A percentile compares a stretch with the other conserved stretches of the same genome.
Evolutionary conservation across 2,113 vertebrate genomes (phyloP).

Genomic region (Butorides virescens): DNA sequence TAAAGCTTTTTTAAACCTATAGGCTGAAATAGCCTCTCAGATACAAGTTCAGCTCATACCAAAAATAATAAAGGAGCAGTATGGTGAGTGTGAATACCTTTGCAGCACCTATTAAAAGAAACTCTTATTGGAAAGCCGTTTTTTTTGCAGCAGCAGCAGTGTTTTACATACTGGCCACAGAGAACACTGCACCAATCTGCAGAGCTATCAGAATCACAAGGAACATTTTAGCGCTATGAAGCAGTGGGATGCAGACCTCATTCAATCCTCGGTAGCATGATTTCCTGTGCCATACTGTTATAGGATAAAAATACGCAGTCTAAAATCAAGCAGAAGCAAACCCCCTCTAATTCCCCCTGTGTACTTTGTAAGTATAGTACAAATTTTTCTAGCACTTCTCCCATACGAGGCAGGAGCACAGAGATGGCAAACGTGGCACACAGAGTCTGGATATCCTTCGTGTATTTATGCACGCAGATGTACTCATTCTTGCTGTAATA

Average conservation of each 20-base stretch:
- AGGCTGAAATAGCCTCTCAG: background rate
- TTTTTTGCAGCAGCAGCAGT: background rate
- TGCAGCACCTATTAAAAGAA: background rate
- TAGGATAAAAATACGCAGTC: background rate
- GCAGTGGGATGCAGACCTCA: background rate
- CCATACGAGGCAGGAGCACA: rapidly evolving
- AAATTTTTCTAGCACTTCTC: background rate
- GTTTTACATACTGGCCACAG: background rate
- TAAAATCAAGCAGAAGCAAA: background rate
- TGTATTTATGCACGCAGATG: background rate
- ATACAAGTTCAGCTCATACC: background rate
- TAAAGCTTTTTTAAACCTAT: background rate
- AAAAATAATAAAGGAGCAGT: background rate
- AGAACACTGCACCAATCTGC: constrained; percentile 34
- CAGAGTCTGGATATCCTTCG: background rate
- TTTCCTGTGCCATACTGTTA: background rate
- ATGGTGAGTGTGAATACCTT: background rate
- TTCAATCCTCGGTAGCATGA: background rate
- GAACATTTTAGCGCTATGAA: background rate
- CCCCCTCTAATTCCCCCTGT: rapidly evolving
- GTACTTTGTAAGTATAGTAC: background rate
- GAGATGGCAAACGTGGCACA: background rate
- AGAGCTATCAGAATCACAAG: background rate
- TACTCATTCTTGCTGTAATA: background rate
- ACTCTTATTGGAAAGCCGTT: background rate